These are phyloP conservation scores for Ptycholaimellus sp. DNA, from an alignment of 2,888 invertebrate genomes.

Conservation along the genomic window DNA sequence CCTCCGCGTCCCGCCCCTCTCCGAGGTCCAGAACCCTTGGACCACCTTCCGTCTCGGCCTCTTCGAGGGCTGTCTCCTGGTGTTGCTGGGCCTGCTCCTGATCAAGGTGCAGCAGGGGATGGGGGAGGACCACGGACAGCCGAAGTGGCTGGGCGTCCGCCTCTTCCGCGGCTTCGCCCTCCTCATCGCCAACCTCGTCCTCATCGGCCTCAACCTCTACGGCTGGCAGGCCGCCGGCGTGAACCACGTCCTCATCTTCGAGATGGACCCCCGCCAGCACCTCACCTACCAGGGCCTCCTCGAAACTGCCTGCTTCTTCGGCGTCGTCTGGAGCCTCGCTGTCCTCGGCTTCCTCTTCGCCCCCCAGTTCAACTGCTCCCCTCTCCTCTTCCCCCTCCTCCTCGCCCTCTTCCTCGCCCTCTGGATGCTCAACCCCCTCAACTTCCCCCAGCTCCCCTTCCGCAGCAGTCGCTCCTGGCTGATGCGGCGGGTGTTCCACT, in stretches of 20 bases:
- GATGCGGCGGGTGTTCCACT: constrained; percentile 20
- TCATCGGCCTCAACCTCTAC: constrained; percentile 34
- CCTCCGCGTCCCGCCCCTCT: constrained; percentile 76
- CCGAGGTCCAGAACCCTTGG: constrained; percentile 85
- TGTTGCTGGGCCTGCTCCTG: constrained; percentile 54
- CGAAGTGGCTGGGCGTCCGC: constrained; percentile 54
- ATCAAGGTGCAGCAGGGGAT: constrained; percentile 62
- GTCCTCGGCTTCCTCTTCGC: constrained; percentile 52
- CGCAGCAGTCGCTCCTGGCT: constrained; percentile 22
- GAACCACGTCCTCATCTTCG: constrained; percentile 36
- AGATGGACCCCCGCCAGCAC: constrained; percentile 34
- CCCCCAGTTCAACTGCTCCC: constrained; percentile 58
- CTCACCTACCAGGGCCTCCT: constrained; percentile 32
- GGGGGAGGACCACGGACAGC: too few species aligned
- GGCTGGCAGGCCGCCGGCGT: constrained; percentile 35
- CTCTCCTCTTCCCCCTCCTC: constrained; percentile 67
- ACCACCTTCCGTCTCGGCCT: constrained; percentile 62
- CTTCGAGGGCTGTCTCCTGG: constrained; percentile 76
- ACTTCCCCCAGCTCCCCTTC: too few species aligned
- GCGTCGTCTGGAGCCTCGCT: too few species aligned
- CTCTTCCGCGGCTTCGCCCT: constrained; percentile 79
- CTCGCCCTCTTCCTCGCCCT: constrained; percentile 47
- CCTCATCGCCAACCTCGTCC: constrained; percentile 36
- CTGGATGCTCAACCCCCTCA: constrained; percentile 75
- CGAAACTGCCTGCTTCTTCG: constrained; percentile 32